These are phyloP conservation scores for Camptogramma bilineatum DNA, from an alignment of 2,888 invertebrate species.

Conservation along the genomic window DNA sequence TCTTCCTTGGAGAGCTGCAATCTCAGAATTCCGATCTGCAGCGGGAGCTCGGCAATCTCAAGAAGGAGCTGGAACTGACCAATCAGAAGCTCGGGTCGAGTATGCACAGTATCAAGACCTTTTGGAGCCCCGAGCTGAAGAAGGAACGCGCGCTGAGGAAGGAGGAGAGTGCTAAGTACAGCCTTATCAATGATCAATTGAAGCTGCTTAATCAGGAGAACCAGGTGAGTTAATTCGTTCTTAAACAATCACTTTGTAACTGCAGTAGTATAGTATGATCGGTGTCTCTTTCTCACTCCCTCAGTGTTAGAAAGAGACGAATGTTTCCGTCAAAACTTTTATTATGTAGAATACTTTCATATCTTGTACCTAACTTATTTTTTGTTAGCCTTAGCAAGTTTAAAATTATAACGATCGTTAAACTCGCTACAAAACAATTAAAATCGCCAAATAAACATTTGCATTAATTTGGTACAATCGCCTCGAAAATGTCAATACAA, in stretches of 20 bases:
- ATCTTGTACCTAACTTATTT: neutral
- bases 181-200: constrained; percentile 97
- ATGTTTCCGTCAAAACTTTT: too few relatives aligned
- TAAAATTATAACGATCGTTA: neutral
- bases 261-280: neutral
- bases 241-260: neutral
- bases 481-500: constrained; percentile 15
- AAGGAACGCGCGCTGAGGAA: constrained; percentile 98
- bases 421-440: neutral
- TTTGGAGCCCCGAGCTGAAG: constrained; percentile 99
- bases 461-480: neutral
- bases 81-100: constrained; percentile 99
- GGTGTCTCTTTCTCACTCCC: neutral
- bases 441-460: neutral
- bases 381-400: neutral
- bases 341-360: neutral
- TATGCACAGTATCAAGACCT: constrained; percentile 99
- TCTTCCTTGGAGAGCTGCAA: constrained; percentile 94
- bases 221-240: constrained; percentile 88
- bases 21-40: constrained; percentile 98
- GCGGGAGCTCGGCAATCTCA: constrained; percentile 94
- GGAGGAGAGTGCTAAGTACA: constrained; percentile 98
- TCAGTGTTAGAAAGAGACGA: constrained; percentile 5
- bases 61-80: constrained; percentile 97
- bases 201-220: constrained; percentile 98